A percentile compares a stretch with the other conserved stretches of the same genome.
phyloP scores from a whole-genome alignment of 2,888 invertebrate species.

The Sturmia bella region DNA sequence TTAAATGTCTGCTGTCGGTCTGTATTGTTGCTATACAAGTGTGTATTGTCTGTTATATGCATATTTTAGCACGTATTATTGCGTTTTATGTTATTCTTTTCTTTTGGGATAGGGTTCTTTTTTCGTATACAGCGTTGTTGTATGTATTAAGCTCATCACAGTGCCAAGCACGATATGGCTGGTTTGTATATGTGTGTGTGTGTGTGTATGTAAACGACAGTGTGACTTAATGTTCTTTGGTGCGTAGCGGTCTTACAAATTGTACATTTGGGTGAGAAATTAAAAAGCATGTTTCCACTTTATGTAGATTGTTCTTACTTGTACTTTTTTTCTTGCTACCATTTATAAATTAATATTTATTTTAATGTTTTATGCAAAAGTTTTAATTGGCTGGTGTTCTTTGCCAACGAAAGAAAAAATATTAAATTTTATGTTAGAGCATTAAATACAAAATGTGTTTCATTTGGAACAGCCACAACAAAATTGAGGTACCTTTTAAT shows the following conservation, averaged over 20 bases:
- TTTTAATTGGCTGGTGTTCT: constrained; percentile 2
- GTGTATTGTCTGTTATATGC: constrained; percentile 34
- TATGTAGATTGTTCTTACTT: constrained; percentile 77
- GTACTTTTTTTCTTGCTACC: constrained; percentile 3
- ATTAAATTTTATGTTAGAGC: constrained; percentile 29
- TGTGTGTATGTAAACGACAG: constrained; percentile 67
- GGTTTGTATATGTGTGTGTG: too few relatives aligned
- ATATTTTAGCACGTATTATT: constrained; percentile 73
- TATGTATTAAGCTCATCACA: constrained; percentile 70
- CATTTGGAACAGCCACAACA: neutral
- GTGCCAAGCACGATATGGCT: constrained; percentile 35
- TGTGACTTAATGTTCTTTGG: constrained; percentile 61
- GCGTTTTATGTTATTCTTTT: constrained; percentile 73
- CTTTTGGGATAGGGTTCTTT: constrained; percentile 56
- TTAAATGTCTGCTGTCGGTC: constrained; percentile 25
- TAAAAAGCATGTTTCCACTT: constrained; percentile 81
- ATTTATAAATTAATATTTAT: constrained; percentile 26
- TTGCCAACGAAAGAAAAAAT: constrained; percentile 16
- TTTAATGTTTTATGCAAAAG: constrained; percentile 24
- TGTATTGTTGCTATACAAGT: constrained; percentile 37
- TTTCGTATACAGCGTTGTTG: constrained; percentile 16
- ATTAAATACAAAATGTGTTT: constrained; percentile 5
- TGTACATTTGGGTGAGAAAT: constrained; percentile 74
- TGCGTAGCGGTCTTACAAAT: constrained; percentile 61
- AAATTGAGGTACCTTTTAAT: neutral